Percentiles rank a stretch among this genome's conserved stretches.
These are phyloP conservation scores for Sphenopsis melanotis DNA, from an alignment of 2,797 vertebrate genomes.

Conservation along the genomic window DNA sequence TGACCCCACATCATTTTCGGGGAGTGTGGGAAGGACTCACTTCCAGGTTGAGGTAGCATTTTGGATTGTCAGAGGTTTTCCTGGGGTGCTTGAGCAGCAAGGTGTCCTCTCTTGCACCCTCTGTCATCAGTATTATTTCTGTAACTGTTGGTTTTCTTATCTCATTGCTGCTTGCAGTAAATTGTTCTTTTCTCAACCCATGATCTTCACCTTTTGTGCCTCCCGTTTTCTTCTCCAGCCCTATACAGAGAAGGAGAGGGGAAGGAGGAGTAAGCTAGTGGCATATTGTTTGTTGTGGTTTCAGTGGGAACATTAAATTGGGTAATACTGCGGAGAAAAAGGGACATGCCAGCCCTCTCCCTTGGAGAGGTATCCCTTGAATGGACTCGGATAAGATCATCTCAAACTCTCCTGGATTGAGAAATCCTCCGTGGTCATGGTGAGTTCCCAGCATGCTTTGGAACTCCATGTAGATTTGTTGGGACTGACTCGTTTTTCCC, in stretches of 20 bases:
- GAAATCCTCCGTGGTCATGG: no score
- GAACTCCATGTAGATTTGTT: no score
- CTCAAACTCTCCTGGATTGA: no score
- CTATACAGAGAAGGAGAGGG: accelerated
- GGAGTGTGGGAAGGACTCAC: accelerated
- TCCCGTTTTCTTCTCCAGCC: neutral
- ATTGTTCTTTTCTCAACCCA: neutral
- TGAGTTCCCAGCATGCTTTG: no score
- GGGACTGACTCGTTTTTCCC: no score
- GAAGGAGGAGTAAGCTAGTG: accelerated
- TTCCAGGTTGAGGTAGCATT: accelerated
- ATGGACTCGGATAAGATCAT: no score
- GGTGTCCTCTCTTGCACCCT: neutral
- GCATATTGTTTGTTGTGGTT: neutral
- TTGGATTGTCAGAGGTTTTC: neutral
- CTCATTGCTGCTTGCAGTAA: neutral
- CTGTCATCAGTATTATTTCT: neutral
- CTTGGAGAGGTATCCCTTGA: no score
- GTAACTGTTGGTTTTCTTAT: neutral
- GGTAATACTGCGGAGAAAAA: neutral
- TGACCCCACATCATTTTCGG: neutral
- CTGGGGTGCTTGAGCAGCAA: neutral
- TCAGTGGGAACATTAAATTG: neutral
- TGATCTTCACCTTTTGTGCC: neutral
- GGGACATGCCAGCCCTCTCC: no score